Evolutionary conservation across 2,113 vertebrate genomes (phyloP), one percentile per base, ranked within the genome.

Genomic region (Albula glossodonta): DNA sequence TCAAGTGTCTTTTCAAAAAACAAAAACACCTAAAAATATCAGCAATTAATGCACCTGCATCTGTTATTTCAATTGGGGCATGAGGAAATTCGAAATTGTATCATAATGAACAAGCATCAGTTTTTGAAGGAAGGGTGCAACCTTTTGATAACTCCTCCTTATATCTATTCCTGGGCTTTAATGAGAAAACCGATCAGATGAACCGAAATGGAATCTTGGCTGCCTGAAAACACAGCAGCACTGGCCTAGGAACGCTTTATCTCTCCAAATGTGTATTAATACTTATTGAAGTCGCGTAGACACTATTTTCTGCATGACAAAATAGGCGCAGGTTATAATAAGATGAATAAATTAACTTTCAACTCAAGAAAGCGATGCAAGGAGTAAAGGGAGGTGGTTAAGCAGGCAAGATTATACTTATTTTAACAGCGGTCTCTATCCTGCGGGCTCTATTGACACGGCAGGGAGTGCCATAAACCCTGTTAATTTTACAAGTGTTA

Each of bases 371-470:
- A 80, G 25, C 5, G 80, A 79, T 41, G 51, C 56, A 31, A 31
- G 22, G 87, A 63, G 83, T 85, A 84, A 83, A 89, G 83, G 52
- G 80, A 79, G 70, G 82, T 86, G 77, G 84, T 63, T 85, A 57
- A 81, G 41, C 83, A 86, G 66, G 84, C 19, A 56, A 90, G 79
- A 87, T 87, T 82, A 88, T 78, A 89, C 80, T 57, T 66, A 87
- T 87, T 87, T 87, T 51, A 90, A 86, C 84, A 86, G 85, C 83
- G 86, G 82, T 81, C 48, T 81, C 31, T 52, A 83, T 88, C 86
- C 87, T 87, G 70, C 41, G 84, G 87, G 87, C 82, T 84, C 78
- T 74, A 11, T 80, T 60, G 51, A 56, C 84, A 31, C 77, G 66
- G 86, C 78, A 80, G 86, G 86, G 80, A 78, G 63, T 83, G 80